Evolutionary conservation across 2,888 invertebrate genomes (phyloP), one percentile per base, ranked within the genome.

Genomic region (Agelastica alni): DNA sequence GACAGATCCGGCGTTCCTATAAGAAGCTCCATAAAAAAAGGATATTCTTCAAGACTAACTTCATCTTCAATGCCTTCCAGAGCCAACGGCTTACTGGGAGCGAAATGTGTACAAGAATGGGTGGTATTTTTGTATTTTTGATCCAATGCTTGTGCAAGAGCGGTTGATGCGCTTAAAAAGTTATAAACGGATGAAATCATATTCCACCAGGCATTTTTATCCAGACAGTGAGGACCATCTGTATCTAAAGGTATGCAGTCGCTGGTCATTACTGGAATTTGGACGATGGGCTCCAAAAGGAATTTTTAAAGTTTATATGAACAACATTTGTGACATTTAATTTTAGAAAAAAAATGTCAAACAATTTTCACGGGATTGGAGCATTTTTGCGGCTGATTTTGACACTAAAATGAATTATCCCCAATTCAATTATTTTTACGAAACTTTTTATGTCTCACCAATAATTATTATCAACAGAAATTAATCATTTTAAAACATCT

Each of bases 241-340:
- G 10, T 22, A 16, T 28, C 12, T n/a, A 41, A 4, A 13, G 26
- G 14, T 12, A 13, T 12, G 7, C 36, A 39, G 18, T 45, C 45
- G 18, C 31, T 18, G 31, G 53, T 46, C 53, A 54, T 54, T 4
- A 54, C 53, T 47, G 41, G 48, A 48, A 51, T 52, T 52, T 52
- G 31, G 43, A 18, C 18, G n/a, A n/a, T n/a, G n/a, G n/a, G n/a
- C n/a, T n/a, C n/a, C n/a, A n/a, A n/a, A n/a, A n/a, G n/a, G n/a
- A n/a, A n/a, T n/a, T n/a, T n/a, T n/a, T n/a, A n/a, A n/a, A n/a
- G n/a, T n/a, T n/a, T n/a, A n/a, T n/a, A n/a, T n/a, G n/a, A n/a
- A n/a, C n/a, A n/a, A n/a, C n/a, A n/a, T n/a, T n/a, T n/a, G n/a
- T n/a, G n/a, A n/a, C n/a, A n/a, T n/a, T n/a, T n/a, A n/a, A n/a